Conservation (phyloP, 2,797 vertebrate species). For the Agapornis canus region DNA sequence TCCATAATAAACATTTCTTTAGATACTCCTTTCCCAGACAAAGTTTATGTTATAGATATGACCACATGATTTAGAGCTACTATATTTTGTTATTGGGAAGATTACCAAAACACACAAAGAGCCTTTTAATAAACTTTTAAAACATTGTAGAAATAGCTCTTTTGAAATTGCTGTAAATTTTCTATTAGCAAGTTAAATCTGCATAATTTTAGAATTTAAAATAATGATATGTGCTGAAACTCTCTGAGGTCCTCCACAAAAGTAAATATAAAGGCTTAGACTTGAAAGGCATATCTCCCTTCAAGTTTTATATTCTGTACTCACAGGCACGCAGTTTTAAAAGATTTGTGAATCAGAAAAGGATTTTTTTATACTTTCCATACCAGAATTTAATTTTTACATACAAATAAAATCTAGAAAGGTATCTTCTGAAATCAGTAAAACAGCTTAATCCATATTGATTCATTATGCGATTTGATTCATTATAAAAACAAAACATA, state of each 20-base stretch:
- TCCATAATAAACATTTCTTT: constrained; percentile 9
- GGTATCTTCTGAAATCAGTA: constrained; percentile 7
- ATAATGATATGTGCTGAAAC: neutral
- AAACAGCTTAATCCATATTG: constrained; percentile 45
- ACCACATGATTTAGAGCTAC: neutral
- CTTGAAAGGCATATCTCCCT: constrained; percentile 9
- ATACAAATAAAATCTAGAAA: constrained; percentile 2
- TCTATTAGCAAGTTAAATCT: neutral
- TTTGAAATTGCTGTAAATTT: neutral
- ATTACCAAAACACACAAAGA: constrained; percentile 20
- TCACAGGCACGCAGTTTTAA: constrained; percentile 15
- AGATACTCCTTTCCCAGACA: neutral
- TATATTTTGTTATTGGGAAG: neutral
- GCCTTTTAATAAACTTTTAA: neutral
- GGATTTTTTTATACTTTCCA: neutral
- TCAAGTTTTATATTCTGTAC: neutral
- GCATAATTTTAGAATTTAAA: neutral
- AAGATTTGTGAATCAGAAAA: neutral
- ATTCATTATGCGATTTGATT: constrained; percentile 44
- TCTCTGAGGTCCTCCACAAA: neutral
- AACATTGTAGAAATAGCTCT: neutral
- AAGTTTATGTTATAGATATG: neutral
- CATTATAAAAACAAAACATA: constrained; percentile 30
- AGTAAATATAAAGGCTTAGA: constrained; percentile 12
- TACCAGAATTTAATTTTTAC: constrained; percentile 39